Percentiles rank a stretch among this genome's conserved stretches.
Evolutionary conservation across 2,888 invertebrate genomes (phyloP).

Genomic region (Alitta virens): DNA sequence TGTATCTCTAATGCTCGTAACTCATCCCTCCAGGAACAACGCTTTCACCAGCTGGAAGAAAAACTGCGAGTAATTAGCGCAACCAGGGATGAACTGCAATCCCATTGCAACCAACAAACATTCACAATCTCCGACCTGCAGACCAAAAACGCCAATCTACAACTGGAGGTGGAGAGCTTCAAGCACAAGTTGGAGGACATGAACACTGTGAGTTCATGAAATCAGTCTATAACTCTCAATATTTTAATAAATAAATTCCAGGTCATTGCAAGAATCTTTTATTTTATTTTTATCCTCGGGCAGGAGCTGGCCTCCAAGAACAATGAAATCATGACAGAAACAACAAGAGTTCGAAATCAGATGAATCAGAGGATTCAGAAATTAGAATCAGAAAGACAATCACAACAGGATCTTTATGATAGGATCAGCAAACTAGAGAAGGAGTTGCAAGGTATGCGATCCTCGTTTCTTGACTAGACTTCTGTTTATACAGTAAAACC

Average conservation of each 20-base stretch:
- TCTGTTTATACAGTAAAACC: too few relatives aligned
- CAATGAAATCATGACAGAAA: conserved; percentile 49
- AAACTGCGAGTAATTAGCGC: conserved; percentile 43
- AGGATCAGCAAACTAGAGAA: conserved; percentile 45
- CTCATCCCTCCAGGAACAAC: conserved; percentile 46
- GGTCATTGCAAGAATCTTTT: too few relatives aligned
- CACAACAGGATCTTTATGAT: conserved; percentile 45
- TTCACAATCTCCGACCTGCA: conserved; percentile 46
- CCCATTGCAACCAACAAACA: conserved; percentile 45
- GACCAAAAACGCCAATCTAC: conserved; percentile 47
- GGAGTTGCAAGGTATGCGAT: conserved; percentile 29
- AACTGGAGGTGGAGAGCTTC: conserved; percentile 46
- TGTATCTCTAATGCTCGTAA: too few relatives aligned
- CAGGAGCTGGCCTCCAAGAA: conserved; percentile 53
- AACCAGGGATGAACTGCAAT: conserved; percentile 50
- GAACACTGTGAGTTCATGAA: conserved; percentile 36
- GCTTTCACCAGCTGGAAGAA: conserved; percentile 50
- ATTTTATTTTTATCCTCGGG: too few relatives aligned
- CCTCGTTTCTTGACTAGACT: too few relatives aligned
- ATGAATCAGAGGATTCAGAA: conserved; percentile 40
- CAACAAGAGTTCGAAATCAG: conserved; percentile 47
- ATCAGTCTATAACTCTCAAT: too few relatives aligned
- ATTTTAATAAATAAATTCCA: too few relatives aligned
- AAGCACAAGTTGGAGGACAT: conserved; percentile 45
- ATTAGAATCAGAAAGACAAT: conserved; percentile 44